Evolutionary conservation across 2,888 invertebrate species (phyloP).

Genomic region (Thymelicus lineola): DNA sequence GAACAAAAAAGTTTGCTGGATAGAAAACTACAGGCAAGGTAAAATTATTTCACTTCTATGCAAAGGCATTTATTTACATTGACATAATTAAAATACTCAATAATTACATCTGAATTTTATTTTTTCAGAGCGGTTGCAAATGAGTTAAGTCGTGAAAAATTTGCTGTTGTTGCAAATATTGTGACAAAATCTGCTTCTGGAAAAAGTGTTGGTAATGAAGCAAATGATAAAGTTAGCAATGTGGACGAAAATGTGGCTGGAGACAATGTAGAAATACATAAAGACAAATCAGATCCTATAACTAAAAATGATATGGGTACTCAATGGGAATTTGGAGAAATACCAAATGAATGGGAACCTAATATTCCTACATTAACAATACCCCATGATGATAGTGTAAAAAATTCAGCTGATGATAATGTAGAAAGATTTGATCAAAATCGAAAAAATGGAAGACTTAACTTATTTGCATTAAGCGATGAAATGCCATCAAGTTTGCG

Average conservation of each 20-base stretch:
- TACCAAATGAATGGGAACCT: conserved; percentile 65
- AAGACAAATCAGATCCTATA: conserved; percentile 45
- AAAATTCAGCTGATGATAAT: conserved; percentile 53
- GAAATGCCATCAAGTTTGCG: conserved; percentile 76
- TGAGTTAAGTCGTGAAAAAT: conserved; percentile 73
- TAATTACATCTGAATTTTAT: background rate
- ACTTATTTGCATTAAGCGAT: conserved; percentile 76
- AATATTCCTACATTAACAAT: conserved; percentile 60
- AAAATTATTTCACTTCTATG: background rate
- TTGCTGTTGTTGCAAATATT: conserved; percentile 55
- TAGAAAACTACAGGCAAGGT: conserved; percentile 76
- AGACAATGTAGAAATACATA: conserved; percentile 39
- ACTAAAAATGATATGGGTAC: conserved; percentile 69
- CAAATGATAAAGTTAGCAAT: conserved; percentile 38
- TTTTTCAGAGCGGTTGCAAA: conserved; percentile 71
- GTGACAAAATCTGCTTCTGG: conserved; percentile 48
- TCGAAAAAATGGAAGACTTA: conserved; percentile 61
- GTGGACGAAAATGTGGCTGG: conserved; percentile 42
- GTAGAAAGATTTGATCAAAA: conserved; percentile 58
- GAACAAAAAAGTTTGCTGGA: conserved; percentile 70
- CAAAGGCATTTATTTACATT: background rate
- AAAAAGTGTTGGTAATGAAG: conserved; percentile 47
- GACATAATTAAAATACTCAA: background rate
- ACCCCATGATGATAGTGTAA: conserved; percentile 60
- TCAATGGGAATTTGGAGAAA: conserved; percentile 66